phyloP scores from a whole-genome alignment of 2,888 invertebrate genomes.

The Perizoma flavofasciatum region DNA sequence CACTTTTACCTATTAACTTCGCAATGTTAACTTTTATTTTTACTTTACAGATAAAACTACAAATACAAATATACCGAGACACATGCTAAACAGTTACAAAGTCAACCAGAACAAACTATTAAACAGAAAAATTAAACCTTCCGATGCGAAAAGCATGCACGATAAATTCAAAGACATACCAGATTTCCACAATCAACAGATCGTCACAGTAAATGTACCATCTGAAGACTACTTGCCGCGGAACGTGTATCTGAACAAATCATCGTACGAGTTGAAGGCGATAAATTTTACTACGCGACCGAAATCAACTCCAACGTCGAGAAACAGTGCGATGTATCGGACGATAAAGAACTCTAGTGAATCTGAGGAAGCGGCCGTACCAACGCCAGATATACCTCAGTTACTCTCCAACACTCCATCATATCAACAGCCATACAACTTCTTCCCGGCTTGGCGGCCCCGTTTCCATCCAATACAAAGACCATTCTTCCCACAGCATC shows the following conservation, averaged over 20 bases:
- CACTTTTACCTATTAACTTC: no score
- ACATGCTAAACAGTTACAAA: constrained; percentile 13
- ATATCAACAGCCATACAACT: constrained; percentile 8
- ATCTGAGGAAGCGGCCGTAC: constrained; percentile 15
- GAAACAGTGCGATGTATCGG: constrained; percentile 8
- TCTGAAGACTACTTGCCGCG: constrained; percentile 58
- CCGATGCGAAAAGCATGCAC: constrained; percentile 40
- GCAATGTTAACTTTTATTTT: neutral
- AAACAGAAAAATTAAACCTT: constrained; percentile 46
- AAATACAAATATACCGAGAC: neutral
- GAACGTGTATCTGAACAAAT: constrained; percentile 60
- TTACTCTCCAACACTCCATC: constrained; percentile 7
- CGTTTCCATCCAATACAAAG: constrained; percentile 10
- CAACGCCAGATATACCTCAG: constrained; percentile 7
- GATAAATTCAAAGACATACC: constrained; percentile 57
- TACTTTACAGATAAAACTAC: constrained; percentile 8
- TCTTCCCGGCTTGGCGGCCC: constrained; percentile 6
- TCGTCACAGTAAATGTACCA: constrained; percentile 58
- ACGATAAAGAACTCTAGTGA: constrained; percentile 12
- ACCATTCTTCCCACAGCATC: constrained; percentile 9
- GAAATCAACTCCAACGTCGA: neutral
- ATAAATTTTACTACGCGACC: constrained; percentile 7
- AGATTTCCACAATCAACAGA: constrained; percentile 52
- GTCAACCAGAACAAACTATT: constrained; percentile 39
- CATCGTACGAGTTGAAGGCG: constrained; percentile 59